Evolutionary conservation across 2,113 vertebrate species (phyloP), one percentile per base, ranked within the genome.

Genomic region (Laticauda colubrina): DNA sequence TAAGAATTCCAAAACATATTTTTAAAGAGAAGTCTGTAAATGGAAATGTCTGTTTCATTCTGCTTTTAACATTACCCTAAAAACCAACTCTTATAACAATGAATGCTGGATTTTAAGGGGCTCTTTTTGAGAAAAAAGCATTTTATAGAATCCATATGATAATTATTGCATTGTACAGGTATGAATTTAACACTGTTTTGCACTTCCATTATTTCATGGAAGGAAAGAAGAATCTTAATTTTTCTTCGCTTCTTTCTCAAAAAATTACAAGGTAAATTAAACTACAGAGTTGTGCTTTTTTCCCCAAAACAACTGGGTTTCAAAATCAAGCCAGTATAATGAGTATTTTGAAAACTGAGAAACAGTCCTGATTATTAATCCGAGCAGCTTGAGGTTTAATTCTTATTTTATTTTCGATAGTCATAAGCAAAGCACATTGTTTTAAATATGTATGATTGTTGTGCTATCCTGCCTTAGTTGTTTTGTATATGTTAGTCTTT

Each of bases 1-100:
- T 0, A 89, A 2, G 48, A 0, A 56, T 95, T 93, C 90, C 39
- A 59, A 90, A 95, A 54, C 29, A 88, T 39, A n/a, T 2, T 0
- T 18, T 26, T 91, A n/a, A 87, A 93, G 61, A 94, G 39, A 43
- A 89, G 48, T 81, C 87, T 55, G 89, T 34, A 59, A 89, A 5
- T 81, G 88, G 1, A 51, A 51, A 56, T 88, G 90, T 51, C 9
- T 18, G 15, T 23, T 12, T 53, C n/a, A 12, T 89, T 7, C 48
- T 91, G 75, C 55, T 93, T 45, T 88, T 45, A 94, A 89, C 57
- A 89, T 64, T 0, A 0, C 89, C 53, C 29, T 86, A 91, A n/a
- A 29, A 18, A 34, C 48, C 18, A 87, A 87, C 24, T 51, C 48
- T 29, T 53, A 14, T 53, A 53, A 21, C 48, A 87, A 87, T 1